Percentiles rank a stretch among this genome's conserved stretches.
Conservation (phyloP, 37 sponge, comb jelly and placozoan species). For the Spongilla lacustris region DNA sequence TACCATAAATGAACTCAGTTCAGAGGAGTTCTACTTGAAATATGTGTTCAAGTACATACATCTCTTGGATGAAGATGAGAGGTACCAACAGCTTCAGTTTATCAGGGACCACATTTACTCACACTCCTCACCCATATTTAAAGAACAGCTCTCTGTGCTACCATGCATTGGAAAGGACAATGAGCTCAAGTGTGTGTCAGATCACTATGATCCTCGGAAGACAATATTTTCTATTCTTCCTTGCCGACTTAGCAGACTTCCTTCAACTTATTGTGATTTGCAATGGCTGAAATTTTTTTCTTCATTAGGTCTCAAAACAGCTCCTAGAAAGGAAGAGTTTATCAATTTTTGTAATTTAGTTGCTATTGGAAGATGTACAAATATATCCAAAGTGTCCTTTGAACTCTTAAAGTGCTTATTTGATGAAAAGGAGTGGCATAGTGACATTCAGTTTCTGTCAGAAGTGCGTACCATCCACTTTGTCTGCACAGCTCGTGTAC, state of each 20-base stretch:
- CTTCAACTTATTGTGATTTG: not conserved
- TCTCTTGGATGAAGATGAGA: slow-evolving; percentile 25
- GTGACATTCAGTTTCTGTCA: not conserved
- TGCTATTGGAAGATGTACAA: not conserved
- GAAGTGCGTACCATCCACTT: slow-evolving; percentile 33
- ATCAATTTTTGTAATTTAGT: slow-evolving; percentile 6
- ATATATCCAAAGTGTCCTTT: slow-evolving; percentile 5
- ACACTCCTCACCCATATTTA: not conserved
- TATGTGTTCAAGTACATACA: slow-evolving; percentile 43
- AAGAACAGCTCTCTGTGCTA: not conserved
- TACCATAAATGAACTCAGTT: slow-evolving; percentile 10
- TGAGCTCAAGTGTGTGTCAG: slow-evolving; percentile 4
- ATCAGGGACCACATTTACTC: slow-evolving; percentile 39
- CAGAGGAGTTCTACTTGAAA: slow-evolving; percentile 24
- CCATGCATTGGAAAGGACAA: slow-evolving; percentile 24
- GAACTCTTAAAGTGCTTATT: not conserved
- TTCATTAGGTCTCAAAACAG: slow-evolving; percentile 5
- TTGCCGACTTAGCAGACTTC: slow-evolving; percentile 9
- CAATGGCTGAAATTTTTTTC: slow-evolving; percentile 56
- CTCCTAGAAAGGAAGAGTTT: slow-evolving; percentile 26
- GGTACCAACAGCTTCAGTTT: slow-evolving; percentile 35
- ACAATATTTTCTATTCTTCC: slow-evolving; percentile 34
- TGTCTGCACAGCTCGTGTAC: slow-evolving; percentile 3
- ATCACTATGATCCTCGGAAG: slow-evolving; percentile 17
- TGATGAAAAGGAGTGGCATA: slow-evolving; percentile 10